Evolutionary conservation across 1,140 invertebrate species (phyloP).

Genomic region (Nephotettix cincticeps): DNA sequence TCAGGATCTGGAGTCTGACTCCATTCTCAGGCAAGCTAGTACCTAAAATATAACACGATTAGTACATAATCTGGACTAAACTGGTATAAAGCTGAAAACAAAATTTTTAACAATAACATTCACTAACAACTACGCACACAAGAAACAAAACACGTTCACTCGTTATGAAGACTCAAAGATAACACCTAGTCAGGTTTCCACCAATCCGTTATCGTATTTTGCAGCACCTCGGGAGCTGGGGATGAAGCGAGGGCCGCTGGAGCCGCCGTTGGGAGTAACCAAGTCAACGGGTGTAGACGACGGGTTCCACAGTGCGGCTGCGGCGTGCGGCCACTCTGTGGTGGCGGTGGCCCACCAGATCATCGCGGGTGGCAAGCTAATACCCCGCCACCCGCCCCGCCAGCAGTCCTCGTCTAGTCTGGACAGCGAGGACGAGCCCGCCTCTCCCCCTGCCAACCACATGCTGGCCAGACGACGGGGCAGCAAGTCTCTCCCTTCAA

Average conservation of each 20-base stretch:
- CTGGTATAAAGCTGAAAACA: too few relatives aligned
- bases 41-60: too few relatives aligned
- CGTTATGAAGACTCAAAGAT: too few relatives aligned
- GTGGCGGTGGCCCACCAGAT: constrained; percentile 71
- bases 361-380: constrained; percentile 50
- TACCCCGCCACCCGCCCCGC: neutral
- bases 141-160: too few relatives aligned
- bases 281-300: constrained; percentile 66
- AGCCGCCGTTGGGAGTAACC: constrained; percentile 32
- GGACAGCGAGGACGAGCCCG: constrained; percentile 7
- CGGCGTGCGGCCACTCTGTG: constrained; percentile 68
- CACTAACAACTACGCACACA: too few relatives aligned
- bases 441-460: constrained; percentile 41
- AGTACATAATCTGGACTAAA: too few relatives aligned
- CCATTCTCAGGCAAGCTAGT: too few relatives aligned
- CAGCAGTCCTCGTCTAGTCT: neutral
- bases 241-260: constrained; percentile 22
- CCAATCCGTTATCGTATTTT: too few relatives aligned
- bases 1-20: too few relatives aligned
- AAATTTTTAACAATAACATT: too few relatives aligned
- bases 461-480: constrained; percentile 51
- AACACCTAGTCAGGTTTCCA: too few relatives aligned
- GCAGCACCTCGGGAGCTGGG: constrained; percentile 40
- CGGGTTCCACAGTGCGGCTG: constrained; percentile 66
- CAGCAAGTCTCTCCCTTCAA: constrained; percentile 68